Percentiles rank a stretch among this genome's conserved stretches.
Evolutionary conservation across 2,797 vertebrate genomes (phyloP).

Genomic region (Gallinago stenura): DNA sequence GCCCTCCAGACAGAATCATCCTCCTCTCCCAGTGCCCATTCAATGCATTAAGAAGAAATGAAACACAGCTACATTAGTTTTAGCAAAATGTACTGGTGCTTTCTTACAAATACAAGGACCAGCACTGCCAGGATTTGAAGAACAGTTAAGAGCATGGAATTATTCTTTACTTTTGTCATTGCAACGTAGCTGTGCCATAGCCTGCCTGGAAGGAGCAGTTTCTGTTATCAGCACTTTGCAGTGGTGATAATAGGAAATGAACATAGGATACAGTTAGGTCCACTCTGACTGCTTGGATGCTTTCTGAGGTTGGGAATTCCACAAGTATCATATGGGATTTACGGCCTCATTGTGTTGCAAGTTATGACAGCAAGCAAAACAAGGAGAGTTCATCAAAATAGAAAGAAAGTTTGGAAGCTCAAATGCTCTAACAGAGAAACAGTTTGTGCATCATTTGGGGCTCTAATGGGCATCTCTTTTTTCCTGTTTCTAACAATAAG

Average conservation of each 20-base stretch:
- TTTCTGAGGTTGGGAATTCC: background rate
- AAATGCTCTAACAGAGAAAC: background rate
- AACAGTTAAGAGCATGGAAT: background rate
- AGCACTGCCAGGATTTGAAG: background rate
- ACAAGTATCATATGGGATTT: background rate
- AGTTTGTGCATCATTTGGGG: background rate
- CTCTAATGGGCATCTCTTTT: background rate
- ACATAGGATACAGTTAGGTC: background rate
- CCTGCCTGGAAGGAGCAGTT: background rate
- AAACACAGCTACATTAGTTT: background rate
- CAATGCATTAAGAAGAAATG: background rate
- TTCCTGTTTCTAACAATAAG: background rate
- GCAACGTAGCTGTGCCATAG: background rate
- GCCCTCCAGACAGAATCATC: background rate
- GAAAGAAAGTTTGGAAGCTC: background rate
- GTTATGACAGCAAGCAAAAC: background rate
- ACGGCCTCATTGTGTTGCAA: background rate
- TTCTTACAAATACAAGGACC: background rate
- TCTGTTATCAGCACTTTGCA: background rate
- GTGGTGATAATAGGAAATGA: background rate
- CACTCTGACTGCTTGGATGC: background rate
- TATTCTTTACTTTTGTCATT: conserved; percentile 7
- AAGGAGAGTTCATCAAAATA: background rate
- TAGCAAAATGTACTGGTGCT: background rate
- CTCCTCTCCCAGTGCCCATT: background rate